Evolutionary conservation across 92 coral and sea anemone species (phyloP).

Genomic region (Phenganax stokvisi): DNA sequence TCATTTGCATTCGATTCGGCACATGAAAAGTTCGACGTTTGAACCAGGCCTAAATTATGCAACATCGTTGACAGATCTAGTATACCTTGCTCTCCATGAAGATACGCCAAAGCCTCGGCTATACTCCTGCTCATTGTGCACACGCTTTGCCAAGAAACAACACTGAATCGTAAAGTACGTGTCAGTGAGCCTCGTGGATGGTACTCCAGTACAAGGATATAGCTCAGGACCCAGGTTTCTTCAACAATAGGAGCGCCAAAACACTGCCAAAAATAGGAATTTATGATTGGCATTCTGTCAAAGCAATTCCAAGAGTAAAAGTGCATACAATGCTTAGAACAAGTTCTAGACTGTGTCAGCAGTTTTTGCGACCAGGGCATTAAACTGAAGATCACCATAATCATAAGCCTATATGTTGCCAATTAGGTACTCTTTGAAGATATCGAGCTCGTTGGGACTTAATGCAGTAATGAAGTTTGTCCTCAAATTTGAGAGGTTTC

Average conservation of each 20-base stretch:
- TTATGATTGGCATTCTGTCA: background rate
- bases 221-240: constrained; percentile 49
- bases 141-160: constrained; percentile 76
- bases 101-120: constrained; percentile 77
- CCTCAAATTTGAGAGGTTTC: no score
- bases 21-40: no score
- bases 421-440: no score
- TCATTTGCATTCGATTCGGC: no score
- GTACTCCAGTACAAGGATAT: constrained; percentile 71
- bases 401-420: no score
- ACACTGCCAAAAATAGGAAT: constrained; percentile 40
- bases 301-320: background rate
- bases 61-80: background rate
- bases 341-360: background rate
- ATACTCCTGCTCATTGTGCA: constrained; percentile 60
- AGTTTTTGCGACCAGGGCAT: background rate
- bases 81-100: constrained; percentile 60
- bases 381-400: background rate
- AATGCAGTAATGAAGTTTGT: no score
- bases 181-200: constrained; percentile 70
- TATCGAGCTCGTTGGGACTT: no score
- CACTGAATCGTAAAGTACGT: constrained; percentile 49
- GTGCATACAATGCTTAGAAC: background rate
- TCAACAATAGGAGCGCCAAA: constrained; percentile 60
- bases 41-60: no score